phyloP scores from a whole-genome alignment of 2,888 invertebrate genomes.

The Trilocha varians region DNA sequence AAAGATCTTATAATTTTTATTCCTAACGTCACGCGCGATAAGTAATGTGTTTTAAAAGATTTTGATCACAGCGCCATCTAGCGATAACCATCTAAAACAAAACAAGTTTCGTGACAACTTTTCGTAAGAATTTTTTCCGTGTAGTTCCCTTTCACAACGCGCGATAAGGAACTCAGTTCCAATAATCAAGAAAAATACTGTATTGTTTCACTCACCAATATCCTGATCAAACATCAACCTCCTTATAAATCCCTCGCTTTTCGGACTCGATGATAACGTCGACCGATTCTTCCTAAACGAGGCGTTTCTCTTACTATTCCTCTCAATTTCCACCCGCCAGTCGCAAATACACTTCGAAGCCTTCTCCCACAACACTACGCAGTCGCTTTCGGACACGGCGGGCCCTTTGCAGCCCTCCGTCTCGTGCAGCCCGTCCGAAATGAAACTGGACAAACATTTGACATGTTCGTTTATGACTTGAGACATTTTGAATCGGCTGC shows the following conservation, averaged over 20 bases:
- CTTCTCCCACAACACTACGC: conserved; percentile 71
- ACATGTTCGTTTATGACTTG: conserved; percentile 52
- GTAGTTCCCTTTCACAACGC: too few species aligned
- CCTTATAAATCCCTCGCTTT: conserved; percentile 47
- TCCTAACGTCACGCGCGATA: too few species aligned
- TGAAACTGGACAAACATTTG: conserved; percentile 55
- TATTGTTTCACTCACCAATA: conserved; percentile 39
- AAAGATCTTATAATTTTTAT: too few species aligned
- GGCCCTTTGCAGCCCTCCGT: conserved; percentile 50
- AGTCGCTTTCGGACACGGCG: conserved; percentile 71
- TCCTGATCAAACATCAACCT: conserved; percentile 64
- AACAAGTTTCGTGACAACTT: too few species aligned
- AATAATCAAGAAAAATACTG: neutral
- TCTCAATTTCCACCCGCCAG: conserved; percentile 72
- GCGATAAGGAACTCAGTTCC: too few species aligned
- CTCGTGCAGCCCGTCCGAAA: conserved; percentile 54
- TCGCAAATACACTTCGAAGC: conserved; percentile 75
- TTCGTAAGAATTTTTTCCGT: too few species aligned
- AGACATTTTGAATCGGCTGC: conserved; percentile 39
- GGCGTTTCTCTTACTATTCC: conserved; percentile 65
- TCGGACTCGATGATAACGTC: conserved; percentile 58
- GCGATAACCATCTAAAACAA: too few species aligned
- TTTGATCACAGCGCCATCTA: too few species aligned
- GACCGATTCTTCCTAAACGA: conserved; percentile 70
- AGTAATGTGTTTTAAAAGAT: too few species aligned